Evolutionary conservation across 2,113 vertebrate species (phyloP).

Genomic region (Cottus gobio): DNA sequence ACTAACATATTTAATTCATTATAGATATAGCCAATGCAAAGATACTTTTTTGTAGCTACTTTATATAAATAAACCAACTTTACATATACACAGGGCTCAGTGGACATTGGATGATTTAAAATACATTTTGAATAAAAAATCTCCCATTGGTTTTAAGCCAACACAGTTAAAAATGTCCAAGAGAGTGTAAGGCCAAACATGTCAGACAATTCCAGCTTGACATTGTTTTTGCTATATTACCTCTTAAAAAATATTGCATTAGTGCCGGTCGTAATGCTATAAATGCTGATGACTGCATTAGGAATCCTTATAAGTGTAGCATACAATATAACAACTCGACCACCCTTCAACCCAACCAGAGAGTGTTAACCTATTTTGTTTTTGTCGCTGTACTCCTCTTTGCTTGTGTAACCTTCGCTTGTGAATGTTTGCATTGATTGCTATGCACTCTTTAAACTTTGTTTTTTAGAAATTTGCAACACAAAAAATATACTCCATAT

Average conservation of each 20-base stretch:
- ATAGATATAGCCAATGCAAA: background rate
- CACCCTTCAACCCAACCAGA: constrained; percentile 1
- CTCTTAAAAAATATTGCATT: background rate
- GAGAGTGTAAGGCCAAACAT: background rate
- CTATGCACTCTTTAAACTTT: constrained; percentile 20
- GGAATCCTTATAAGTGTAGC: background rate
- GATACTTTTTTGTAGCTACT: background rate
- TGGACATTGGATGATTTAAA: background rate
- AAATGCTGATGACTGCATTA: background rate
- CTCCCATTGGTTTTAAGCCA: background rate
- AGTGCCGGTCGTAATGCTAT: no score
- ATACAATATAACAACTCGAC: background rate
- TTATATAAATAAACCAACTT: background rate
- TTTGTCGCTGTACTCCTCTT: constrained; percentile 13
- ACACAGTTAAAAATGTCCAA: background rate
- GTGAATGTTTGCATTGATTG: constrained; percentile 37
- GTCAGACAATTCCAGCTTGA: background rate
- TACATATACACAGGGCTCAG: background rate
- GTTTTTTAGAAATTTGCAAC: background rate
- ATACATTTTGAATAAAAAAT: background rate
- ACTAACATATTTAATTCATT: background rate
- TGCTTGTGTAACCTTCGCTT: constrained; percentile 18
- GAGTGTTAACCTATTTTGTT: constrained; percentile 3
- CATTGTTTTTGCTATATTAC: background rate
- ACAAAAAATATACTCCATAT: background rate